Evolutionary conservation across 2,797 vertebrate genomes (phyloP).

Genomic region (Schizopygopsis pylzovi): DNA sequence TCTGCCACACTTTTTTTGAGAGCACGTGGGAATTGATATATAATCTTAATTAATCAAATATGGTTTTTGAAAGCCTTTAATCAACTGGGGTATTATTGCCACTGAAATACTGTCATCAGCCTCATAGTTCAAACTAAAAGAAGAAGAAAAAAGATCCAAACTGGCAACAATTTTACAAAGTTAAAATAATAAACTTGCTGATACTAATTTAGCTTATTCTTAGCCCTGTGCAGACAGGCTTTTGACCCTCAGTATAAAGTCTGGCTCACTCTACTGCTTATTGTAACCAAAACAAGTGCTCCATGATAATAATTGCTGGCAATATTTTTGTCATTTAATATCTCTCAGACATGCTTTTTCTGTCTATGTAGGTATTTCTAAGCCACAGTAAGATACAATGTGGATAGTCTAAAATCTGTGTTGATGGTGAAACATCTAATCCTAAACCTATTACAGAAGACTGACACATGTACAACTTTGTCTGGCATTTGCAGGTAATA

Average conservation of each 20-base stretch:
- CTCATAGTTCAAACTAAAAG: not conserved
- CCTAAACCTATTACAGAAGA: not conserved
- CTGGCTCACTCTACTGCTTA: not conserved
- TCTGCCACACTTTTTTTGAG: conserved; percentile 7
- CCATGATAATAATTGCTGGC: too few species aligned
- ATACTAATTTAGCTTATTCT: not conserved
- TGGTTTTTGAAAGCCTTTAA: not conserved
- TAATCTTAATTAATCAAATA: not conserved
- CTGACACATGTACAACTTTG: not conserved
- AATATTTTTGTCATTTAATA: not conserved
- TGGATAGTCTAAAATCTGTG: not conserved
- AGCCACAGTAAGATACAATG: not conserved
- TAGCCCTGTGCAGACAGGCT: not conserved
- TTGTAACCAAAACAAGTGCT: not conserved
- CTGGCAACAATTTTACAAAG: not conserved
- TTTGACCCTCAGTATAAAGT: not conserved
- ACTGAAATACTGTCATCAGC: not conserved
- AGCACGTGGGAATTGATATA: not conserved
- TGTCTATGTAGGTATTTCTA: not conserved
- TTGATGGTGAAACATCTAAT: not conserved
- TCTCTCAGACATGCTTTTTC: not conserved
- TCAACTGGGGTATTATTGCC: not conserved
- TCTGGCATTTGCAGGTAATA: not conserved
- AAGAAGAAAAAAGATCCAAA: not conserved
- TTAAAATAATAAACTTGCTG: not conserved